phyloP scores from a whole-genome alignment of 1,140 invertebrate species.

The Papilio xuthus region DNA sequence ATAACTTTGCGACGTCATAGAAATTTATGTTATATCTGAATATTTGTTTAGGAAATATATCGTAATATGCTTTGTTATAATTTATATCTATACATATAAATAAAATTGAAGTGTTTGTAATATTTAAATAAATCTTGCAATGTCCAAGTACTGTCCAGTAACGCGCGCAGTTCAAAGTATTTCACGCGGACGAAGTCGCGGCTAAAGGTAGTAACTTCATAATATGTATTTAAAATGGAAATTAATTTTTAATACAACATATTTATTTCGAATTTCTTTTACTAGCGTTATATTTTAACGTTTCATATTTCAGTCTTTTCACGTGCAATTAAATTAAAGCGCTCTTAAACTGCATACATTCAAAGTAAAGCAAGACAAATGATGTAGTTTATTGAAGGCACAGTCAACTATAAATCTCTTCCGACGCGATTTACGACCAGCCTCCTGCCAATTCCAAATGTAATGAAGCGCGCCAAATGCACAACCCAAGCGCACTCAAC shows the following conservation, averaged over 20 bases:
- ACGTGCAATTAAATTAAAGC: neutral
- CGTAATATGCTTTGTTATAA: no score
- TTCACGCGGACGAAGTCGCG: no score
- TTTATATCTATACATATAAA: no score
- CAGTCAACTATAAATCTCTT: constrained; percentile 2
- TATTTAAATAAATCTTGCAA: no score
- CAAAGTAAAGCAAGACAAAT: neutral
- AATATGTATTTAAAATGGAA: neutral
- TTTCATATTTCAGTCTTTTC: neutral
- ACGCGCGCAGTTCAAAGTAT: no score
- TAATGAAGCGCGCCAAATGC: constrained; percentile 13
- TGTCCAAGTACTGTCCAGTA: no score
- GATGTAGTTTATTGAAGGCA: constrained; percentile 2
- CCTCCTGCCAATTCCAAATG: constrained; percentile 11
- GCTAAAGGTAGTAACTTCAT: no score
- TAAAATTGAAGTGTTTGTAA: no score
- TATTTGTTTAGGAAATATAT: no score
- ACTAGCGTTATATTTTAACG: neutral
- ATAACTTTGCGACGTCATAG: no score
- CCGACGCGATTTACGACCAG: neutral
- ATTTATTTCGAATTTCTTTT: neutral
- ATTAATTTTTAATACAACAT: neutral
- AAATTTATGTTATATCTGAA: no score
- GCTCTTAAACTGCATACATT: neutral
- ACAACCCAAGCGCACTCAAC: neutral